Conservation (phyloP, 1,140 invertebrate species). For the Neodiprion lecontei region DNA sequence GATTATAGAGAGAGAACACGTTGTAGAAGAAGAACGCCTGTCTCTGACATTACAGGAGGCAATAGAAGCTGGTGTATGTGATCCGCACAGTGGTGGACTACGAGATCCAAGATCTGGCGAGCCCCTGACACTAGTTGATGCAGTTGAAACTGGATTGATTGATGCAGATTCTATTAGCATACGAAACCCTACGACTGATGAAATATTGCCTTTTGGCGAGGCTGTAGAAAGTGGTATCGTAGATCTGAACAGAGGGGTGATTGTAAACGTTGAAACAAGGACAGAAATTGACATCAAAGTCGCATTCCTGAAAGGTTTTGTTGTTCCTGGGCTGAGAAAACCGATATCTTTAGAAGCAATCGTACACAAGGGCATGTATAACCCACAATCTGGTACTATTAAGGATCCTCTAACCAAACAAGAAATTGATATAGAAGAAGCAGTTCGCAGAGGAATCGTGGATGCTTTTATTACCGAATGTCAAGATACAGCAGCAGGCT, state of each 20-base stretch:
- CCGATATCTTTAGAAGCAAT: slow-evolving; percentile 80
- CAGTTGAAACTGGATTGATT: slow-evolving; percentile 75
- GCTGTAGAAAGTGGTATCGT: slow-evolving; percentile 80
- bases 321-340: slow-evolving; percentile 70
- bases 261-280: slow-evolving; percentile 73
- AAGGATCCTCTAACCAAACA: slow-evolving; percentile 75
- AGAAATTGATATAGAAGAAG: slow-evolving; percentile 74
- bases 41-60: slow-evolving; percentile 70
- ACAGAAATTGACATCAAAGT: slow-evolving; percentile 72
- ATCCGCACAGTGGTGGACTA: slow-evolving; percentile 70
- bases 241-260: slow-evolving; percentile 75
- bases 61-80: slow-evolving; percentile 69
- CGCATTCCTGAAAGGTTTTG: slow-evolving; percentile 74
- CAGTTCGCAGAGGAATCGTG: slow-evolving; percentile 79
- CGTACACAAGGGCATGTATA: slow-evolving; percentile 75
- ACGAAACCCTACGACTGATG: slow-evolving; percentile 73
- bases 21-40: slow-evolving; percentile 42
- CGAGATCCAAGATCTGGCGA: slow-evolving; percentile 69
- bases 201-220: slow-evolving; percentile 75
- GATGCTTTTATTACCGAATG: slow-evolving; percentile 85
- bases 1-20: slow-evolving; percentile 65
- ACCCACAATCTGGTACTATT: slow-evolving; percentile 74
- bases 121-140: slow-evolving; percentile 71
- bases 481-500: slow-evolving; percentile 75
- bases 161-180: slow-evolving; percentile 77